Percentiles rank a stretch among this genome's conserved stretches.
These are phyloP conservation scores for Ellobius talpinus DNA, from an alignment of 2,113 vertebrate species.

Conservation along the genomic window DNA sequence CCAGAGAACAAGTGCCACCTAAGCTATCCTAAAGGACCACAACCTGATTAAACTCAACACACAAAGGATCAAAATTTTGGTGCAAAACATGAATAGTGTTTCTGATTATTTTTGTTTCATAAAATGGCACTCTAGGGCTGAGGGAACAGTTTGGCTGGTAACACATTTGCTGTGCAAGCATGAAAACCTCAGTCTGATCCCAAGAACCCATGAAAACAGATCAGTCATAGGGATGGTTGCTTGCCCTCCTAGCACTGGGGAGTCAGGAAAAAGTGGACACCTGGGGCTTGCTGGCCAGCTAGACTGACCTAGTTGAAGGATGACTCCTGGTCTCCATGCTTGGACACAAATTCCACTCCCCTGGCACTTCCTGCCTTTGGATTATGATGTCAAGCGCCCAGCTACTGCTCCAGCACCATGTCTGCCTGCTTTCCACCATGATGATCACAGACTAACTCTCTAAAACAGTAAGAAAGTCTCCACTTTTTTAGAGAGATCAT, in stretches of 20 bases:
- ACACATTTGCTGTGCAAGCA: not conserved
- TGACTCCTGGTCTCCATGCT: not conserved
- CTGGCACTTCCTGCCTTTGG: not conserved
- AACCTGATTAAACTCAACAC: not conserved
- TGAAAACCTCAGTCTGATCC: not conserved
- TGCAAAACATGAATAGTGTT: not conserved
- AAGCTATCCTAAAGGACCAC: not conserved
- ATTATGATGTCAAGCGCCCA: not conserved
- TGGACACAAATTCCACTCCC: not conserved
- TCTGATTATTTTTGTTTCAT: not conserved
- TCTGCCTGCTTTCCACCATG: not conserved
- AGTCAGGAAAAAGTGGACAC: not conserved
- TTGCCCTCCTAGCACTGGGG: not conserved
- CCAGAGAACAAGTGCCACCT: not conserved
- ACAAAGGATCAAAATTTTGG: not conserved
- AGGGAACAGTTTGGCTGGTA: not conserved
- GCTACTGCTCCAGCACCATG: not conserved
- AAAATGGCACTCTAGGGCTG: not conserved
- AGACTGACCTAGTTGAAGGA: not conserved
- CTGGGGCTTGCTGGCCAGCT: not conserved
- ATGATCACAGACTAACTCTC: not conserved
- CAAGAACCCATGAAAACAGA: not conserved
- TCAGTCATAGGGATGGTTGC: not conserved
- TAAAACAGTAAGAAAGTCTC: not conserved
- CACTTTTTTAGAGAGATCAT: not conserved